A percentile compares a stretch with the other conserved stretches of the same genome.
phyloP scores from a whole-genome alignment of 1,140 invertebrate species.

The Uloborus diversus region DNA sequence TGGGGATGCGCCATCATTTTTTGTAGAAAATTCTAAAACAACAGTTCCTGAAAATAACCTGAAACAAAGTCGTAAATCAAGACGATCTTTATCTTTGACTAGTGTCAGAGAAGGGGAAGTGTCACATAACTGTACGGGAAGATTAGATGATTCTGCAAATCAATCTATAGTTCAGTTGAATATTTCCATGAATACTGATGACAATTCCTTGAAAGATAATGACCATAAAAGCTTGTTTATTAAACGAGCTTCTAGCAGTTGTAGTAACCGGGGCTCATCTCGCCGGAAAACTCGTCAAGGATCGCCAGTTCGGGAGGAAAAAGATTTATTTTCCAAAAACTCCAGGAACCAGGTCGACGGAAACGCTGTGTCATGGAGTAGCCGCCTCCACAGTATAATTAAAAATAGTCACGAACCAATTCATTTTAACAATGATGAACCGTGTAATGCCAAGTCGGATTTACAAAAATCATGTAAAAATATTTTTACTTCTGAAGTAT shows the following conservation, averaged over 20 bases:
- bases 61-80: conserved; percentile 18
- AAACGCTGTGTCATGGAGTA: not conserved
- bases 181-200: not conserved
- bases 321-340: conserved; percentile 1
- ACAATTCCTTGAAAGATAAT: not conserved
- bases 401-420: not conserved
- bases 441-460: not conserved
- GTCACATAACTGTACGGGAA: conserved; percentile 6
- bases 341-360: conserved; percentile 1
- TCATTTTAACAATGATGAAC: not conserved
- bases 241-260: conserved; percentile 33
- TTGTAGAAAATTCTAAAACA: not conserved
- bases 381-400: not conserved
- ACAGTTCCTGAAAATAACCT: not conserved
- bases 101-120: conserved; percentile 36
- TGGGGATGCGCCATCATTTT: conserved; percentile 20
- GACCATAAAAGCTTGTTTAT: conserved; percentile 26
- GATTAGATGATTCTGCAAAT: not conserved
- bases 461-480: not conserved
- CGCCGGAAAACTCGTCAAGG: conserved; percentile 34
- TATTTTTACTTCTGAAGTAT: not conserved
- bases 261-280: conserved; percentile 16
- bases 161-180: not conserved
- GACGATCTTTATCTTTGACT: conserved; percentile 34
- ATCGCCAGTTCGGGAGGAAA: conserved; percentile 11